Conservation (phyloP, 2,113 vertebrate species). For the Thermophis baileyi region DNA sequence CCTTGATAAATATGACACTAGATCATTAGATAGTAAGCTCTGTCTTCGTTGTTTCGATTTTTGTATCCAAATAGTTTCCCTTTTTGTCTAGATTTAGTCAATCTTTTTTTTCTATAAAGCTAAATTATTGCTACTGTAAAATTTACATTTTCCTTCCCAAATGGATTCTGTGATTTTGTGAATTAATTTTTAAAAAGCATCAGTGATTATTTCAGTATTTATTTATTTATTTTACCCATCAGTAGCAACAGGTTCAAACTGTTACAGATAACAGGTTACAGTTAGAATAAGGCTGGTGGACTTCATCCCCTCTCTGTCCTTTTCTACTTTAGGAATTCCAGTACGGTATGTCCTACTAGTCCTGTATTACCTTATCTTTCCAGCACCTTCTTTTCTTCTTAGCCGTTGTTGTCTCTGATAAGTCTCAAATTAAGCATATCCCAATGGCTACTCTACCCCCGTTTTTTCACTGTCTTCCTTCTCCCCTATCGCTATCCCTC, state of each 20-base stretch:
- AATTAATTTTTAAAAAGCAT: constrained; percentile 53
- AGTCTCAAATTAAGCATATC: not conserved
- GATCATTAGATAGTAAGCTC: not conserved
- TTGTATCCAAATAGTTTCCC: constrained; percentile 31
- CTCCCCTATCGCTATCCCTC: not conserved
- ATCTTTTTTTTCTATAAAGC: constrained; percentile 45
- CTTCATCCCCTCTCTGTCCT: not conserved
- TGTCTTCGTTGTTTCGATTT: constrained; percentile 30
- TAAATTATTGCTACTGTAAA: constrained; percentile 29
- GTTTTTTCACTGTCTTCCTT: not conserved
- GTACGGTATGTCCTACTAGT: not conserved
- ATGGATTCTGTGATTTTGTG: constrained; percentile 65
- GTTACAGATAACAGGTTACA: no score
- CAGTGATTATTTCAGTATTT: not conserved
- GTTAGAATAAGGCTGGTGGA: not conserved
- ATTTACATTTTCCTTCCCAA: constrained; percentile 57
- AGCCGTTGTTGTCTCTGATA: not conserved
- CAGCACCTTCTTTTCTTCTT: not conserved
- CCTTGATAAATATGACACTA: not conserved
- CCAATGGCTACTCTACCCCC: not conserved
- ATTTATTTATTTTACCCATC: no score
- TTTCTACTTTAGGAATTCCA: not conserved
- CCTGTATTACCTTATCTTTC: not conserved
- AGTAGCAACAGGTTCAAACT: no score
- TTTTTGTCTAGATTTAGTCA: constrained; percentile 52